Evolutionary conservation across 2,888 invertebrate genomes (phyloP), one percentile per base, ranked within the genome.

Genomic region (Drosophila cracens): DNA sequence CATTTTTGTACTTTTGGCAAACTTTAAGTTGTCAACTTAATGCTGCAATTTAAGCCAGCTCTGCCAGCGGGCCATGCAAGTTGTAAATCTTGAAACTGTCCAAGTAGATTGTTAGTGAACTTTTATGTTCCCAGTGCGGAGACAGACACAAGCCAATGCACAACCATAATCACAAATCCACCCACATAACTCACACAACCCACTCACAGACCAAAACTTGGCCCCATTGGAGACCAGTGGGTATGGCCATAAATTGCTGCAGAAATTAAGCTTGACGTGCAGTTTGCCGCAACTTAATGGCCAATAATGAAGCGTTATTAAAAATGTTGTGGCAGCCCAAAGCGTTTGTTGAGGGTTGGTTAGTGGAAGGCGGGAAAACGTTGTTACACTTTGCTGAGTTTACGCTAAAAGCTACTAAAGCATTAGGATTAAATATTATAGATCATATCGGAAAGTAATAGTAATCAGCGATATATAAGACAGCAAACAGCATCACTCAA

Each of bases 231-330:
- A 53, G 34, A 18, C 25, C 36, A 31, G 4, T 21, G 25, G 25
- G 29, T 7, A 46, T 29, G 33, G 4, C 29, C 65, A 78, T 72
- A 76, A 73, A 67, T 68, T 68, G 53, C 51, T 59, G 43, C 29
- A 67, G 43, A 71, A 82, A 70, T 70, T 77, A 66, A 68, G 74
- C 79, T 69, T 49, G 65, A 51, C 74, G 70, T 72, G 80, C 86
- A 82, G 70, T 74, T 82, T 36, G 59, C 60, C 46, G 25, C 66
- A 65, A 61, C 59, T 70, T 79, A 82, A 87, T 87, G 76, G 82
- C 68, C 49, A 74, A 89, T 89, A 89, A 87, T 73, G 68, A 70
- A 82, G 59, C 76, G 53, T 70, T 79, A 84, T 84, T 83, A 79
- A 87, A 79, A 70, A 70, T 63, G 54, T 70, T 66, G 46, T 43